Evolutionary conservation across 2,888 invertebrate genomes (phyloP).

Genomic region (Danaus chrysippus): DNA sequence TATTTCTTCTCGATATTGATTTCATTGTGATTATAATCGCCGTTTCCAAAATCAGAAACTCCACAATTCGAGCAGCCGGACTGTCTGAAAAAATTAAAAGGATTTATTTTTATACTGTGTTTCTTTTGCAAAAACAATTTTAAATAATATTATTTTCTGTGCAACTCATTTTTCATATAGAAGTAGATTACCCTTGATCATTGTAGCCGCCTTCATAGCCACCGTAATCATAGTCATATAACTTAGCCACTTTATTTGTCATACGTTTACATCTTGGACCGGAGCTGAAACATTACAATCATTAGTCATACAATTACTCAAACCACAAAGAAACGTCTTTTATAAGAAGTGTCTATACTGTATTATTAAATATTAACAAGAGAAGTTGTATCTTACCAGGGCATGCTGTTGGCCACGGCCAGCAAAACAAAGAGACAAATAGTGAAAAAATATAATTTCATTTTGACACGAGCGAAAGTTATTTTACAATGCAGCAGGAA

Average conservation of each 20-base stretch:
- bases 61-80: slow-evolving; percentile 1
- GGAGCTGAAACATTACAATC: background rate
- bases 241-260: background rate
- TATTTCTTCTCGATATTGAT: slow-evolving; percentile 3
- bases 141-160: no score
- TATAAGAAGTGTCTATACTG: no score
- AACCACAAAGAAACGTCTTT: no score
- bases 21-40: background rate
- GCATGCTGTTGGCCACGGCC: no score
- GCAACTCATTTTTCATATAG: background rate
- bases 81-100: background rate
- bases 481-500: no score
- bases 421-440: no score
- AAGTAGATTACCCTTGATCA: background rate
- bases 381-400: no score
- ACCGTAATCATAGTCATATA: background rate
- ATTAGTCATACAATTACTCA: no score
- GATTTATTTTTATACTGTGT: background rate
- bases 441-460: no score
- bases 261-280: slow-evolving; percentile 5
- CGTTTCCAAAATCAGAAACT: background rate
- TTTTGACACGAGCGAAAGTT: no score
- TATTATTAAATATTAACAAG: no score
- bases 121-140: background rate
- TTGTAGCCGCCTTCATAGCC: background rate